Base-by-base conservation (phyloP, 1,140 invertebrate genomes). In the Bilobella aurantiaca region DNA sequence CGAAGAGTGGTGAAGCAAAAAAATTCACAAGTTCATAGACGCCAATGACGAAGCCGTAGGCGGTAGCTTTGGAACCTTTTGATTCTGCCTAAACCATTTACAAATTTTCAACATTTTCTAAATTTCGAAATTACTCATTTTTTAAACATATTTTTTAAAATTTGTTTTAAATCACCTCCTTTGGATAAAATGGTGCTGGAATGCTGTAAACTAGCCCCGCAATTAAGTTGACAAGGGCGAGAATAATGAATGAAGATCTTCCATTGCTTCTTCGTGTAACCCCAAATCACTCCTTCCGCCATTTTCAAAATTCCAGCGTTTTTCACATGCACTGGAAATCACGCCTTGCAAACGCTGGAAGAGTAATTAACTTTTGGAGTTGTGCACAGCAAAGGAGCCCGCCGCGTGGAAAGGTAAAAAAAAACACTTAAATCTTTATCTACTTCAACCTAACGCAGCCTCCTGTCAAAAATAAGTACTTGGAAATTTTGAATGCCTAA, bases 1-100 rank as follows among this genome's bases (percentile, higher is more conserved):
- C 93, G 77, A 92, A 93, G 18, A 95, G 68, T 0, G 92, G 93
- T 73, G 90, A 91, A 30, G 91, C 83, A 18, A 93, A 74, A 75
- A 95, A 93, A 30, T 95, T 91, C 0, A 90, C 84, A 21, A 96
- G 78, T 75, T 96, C 91, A 78, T 94, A 96, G 30, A 91, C 81
- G 0, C 93, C 92, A 77, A 96, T 96, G 0, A 96, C 91, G 56
- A 95, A 79, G 1, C 93, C 93, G 79, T 91, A 92, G 72, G 93
- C 88, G 21, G 90, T 87, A 0, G 90, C 85, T 8, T 86, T 83
- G 5, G 89, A 89, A 42, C 90, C 89, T 82, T 95, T 94, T 37
- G 81, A 82, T 73, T 89, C 87, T 16, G 92, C 91, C 89, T 94
- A 78, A 25, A 49, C n/a, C n/a, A n/a, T 49, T 28, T 27, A 5